Conservation (phyloP, 1,140 invertebrate genomes). For the Penaeus vannamei region DNA sequence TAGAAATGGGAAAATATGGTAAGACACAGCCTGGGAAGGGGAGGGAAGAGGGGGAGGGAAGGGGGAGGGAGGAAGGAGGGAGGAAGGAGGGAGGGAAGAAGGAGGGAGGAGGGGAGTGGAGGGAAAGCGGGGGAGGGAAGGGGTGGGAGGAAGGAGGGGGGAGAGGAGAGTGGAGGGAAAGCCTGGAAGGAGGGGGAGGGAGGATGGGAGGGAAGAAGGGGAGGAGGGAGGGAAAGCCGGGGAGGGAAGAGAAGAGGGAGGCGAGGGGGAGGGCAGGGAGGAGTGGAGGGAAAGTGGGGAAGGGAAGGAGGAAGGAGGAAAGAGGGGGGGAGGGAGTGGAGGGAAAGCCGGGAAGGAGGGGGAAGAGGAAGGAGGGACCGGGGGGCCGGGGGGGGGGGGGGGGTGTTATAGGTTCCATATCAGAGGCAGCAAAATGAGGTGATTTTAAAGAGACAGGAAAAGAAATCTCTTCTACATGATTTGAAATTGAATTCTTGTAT, state of each 20-base stretch:
- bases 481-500: too few relatives aligned
- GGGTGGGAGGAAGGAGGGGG: not conserved
- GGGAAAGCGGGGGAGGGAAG: not conserved
- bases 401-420: not conserved
- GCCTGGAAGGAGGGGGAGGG: not conserved
- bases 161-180: not conserved
- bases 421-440: too few relatives aligned
- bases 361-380: not conserved
- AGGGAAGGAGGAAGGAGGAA: not conserved
- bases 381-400: not conserved
- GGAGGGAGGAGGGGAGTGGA: not conserved
- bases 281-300: not conserved
- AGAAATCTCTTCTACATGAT: too few relatives aligned
- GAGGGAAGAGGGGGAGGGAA: not conserved
- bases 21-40: too few relatives aligned
- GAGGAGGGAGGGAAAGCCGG: not conserved
- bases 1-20: too few relatives aligned
- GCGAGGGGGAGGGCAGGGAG: not conserved
- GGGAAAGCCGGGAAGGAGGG: too few relatives aligned
- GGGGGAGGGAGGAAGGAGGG: not conserved
- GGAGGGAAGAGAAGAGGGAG: not conserved
- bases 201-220: not conserved
- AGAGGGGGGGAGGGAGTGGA: too few relatives aligned
- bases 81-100: not conserved
- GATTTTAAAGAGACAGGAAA: too few relatives aligned